Conservation (phyloP, 2,113 vertebrate genomes). For the Pelusios castaneus region DNA sequence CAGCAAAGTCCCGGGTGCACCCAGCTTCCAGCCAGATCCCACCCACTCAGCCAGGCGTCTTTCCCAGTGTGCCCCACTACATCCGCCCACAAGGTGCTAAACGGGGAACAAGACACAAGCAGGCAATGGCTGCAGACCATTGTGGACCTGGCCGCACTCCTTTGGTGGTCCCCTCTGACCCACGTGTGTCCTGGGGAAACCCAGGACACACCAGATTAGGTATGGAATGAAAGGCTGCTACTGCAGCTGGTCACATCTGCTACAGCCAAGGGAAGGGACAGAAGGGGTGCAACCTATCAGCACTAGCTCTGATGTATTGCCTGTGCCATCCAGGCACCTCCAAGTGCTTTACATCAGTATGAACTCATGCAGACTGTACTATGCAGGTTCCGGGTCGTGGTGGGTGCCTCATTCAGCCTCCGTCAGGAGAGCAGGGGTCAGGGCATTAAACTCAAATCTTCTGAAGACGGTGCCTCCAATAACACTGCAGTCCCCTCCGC, state of each 20-base stretch:
- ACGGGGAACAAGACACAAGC: background rate
- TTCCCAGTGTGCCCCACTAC: background rate
- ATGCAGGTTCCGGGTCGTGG: background rate
- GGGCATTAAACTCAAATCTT: background rate
- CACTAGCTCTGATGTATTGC: background rate
- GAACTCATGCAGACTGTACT: background rate
- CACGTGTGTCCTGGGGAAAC: too few species aligned
- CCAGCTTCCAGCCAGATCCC: background rate
- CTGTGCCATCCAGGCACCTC: background rate
- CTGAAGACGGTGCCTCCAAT: fast-evolving
- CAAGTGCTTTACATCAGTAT: too few species aligned
- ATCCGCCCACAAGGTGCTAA: background rate
- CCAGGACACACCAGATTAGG: background rate
- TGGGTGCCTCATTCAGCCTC: background rate
- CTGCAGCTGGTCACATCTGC: too few species aligned
- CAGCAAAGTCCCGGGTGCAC: background rate
- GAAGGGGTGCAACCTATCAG: background rate
- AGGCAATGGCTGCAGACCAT: background rate
- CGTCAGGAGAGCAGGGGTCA: background rate
- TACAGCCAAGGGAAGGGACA: background rate
- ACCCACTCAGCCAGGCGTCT: background rate
- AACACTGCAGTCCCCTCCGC: fast-evolving
- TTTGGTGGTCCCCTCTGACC: background rate
- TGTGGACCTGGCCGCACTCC: background rate
- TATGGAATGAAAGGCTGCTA: too few species aligned